A percentile compares a stretch with the other conserved stretches of the same genome.
Conservation (phyloP, 2,113 vertebrate genomes). For the Tychaedon coryphoeus region DNA sequence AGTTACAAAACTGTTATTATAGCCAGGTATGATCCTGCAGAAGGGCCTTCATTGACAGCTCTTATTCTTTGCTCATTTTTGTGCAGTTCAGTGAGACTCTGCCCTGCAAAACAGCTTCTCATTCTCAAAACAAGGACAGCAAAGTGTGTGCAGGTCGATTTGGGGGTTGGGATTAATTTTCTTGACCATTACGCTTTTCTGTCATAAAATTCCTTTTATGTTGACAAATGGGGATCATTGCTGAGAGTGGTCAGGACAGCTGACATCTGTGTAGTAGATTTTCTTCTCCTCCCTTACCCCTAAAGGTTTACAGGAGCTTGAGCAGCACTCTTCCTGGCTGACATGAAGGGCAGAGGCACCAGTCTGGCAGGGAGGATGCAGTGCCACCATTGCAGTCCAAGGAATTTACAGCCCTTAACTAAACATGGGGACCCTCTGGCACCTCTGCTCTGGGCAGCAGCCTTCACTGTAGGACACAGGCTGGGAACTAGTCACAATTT, state of each 20-base stretch:
- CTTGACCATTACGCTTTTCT: background rate
- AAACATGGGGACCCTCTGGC: background rate
- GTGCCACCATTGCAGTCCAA: background rate
- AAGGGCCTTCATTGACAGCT: background rate
- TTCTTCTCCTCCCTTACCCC: background rate
- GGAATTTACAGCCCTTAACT: background rate
- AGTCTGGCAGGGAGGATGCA: background rate
- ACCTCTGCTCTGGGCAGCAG: background rate
- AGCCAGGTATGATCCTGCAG: constrained; percentile 6
- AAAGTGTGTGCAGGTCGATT: background rate
- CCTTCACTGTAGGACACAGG: background rate
- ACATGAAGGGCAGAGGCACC: background rate
- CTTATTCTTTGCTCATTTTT: background rate
- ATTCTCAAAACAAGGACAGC: background rate
- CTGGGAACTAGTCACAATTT: background rate
- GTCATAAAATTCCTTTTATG: background rate
- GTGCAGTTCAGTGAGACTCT: background rate
- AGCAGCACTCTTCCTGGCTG: background rate
- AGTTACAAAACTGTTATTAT: background rate
- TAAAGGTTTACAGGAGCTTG: background rate
- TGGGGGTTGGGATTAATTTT: background rate
- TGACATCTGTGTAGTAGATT: background rate
- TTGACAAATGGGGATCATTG: background rate
- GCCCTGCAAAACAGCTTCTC: background rate
- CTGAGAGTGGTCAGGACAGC: background rate